Percentiles rank a stretch among this genome's conserved stretches.
Evolutionary conservation across 1,140 invertebrate genomes (phyloP).

Genomic region (Solenopsis fugax): DNA sequence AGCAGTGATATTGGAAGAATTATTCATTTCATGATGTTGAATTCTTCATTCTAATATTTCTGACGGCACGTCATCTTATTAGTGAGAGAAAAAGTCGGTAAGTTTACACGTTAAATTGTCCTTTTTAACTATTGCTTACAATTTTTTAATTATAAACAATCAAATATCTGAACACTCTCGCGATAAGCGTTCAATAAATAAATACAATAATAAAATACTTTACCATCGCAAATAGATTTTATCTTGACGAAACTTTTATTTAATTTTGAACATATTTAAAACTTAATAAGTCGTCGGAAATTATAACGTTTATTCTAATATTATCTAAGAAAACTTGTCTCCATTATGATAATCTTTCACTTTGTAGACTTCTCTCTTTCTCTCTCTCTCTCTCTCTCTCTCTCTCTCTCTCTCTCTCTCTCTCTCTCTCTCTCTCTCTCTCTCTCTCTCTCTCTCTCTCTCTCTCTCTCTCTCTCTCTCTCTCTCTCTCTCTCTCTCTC

Average conservation of each 20-base stretch:
- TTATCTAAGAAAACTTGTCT: background rate
- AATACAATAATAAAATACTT: background rate
- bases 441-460: background rate
- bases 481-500: background rate
- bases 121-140: background rate
- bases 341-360: background rate
- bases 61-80: background rate
- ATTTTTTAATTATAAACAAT: background rate
- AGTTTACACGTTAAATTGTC: background rate
- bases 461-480: background rate
- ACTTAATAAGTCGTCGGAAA: background rate
- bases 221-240: too few relatives aligned
- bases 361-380: background rate
- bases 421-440: background rate
- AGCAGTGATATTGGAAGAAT: conserved; percentile 22
- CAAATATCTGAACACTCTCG: background rate
- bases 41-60: conserved; percentile 13
- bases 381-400: background rate
- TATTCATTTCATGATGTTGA: conserved; percentile 2
- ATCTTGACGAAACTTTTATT: background rate
- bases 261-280: background rate
- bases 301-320: background rate
- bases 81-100: background rate
- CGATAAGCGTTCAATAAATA: background rate
- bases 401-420: background rate